These are phyloP conservation scores for Hypanus sabinus DNA, from an alignment of 2,113 vertebrate species.

Conservation along the genomic window DNA sequence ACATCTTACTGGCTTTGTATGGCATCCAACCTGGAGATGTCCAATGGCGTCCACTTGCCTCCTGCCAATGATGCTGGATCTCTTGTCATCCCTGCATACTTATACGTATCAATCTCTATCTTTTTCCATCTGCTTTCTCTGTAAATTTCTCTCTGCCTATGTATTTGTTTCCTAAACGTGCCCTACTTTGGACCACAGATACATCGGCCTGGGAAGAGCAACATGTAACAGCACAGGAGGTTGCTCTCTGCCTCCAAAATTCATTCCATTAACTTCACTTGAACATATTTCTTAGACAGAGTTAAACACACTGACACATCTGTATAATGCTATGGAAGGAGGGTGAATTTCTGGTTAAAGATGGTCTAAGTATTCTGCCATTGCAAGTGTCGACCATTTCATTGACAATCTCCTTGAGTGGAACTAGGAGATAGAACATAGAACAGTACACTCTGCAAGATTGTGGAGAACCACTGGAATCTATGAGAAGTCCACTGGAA, in stretches of 20 bases:
- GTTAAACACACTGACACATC: too few relatives aligned
- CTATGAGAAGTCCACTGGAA: neutral
- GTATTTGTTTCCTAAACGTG: neutral
- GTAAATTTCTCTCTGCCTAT: neutral
- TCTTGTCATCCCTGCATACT: neutral
- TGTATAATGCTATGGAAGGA: too few relatives aligned
- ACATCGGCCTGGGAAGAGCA: neutral
- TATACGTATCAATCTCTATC: neutral
- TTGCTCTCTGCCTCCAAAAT: too few relatives aligned
- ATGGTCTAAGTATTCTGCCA: neutral
- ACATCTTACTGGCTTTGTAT: neutral
- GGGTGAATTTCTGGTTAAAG: too few relatives aligned
- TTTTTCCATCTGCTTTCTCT: neutral
- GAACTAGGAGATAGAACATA: neutral
- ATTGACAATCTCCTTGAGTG: neutral
- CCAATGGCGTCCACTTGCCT: neutral
- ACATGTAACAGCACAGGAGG: too few relatives aligned
- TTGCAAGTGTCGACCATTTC: neutral
- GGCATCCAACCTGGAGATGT: neutral
- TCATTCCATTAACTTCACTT: too few relatives aligned
- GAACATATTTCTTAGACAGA: too few relatives aligned
- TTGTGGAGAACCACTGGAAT: neutral
- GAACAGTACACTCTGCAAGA: neutral
- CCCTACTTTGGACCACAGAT: neutral
- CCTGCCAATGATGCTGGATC: too few relatives aligned